Evolutionary conservation across 53 echinoderm and acorn worm species (phyloP).

Genomic region (Arbacia lixula): DNA sequence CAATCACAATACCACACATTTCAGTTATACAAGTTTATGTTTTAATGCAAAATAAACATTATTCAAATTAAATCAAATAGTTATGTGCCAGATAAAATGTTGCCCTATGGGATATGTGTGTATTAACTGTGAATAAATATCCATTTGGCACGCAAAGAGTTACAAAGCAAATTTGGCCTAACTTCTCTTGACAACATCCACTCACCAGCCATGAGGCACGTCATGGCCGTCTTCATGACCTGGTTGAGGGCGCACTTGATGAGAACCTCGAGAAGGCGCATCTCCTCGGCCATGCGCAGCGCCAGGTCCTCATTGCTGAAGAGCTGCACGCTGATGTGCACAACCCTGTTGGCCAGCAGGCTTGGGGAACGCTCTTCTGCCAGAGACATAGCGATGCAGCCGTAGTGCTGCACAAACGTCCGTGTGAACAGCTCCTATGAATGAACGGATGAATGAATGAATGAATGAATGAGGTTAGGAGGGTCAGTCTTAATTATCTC

Average conservation of each 20-base stretch:
- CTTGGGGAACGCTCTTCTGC: conserved; percentile 61
- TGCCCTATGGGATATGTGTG: no score
- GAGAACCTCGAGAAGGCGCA: conserved; percentile 80
- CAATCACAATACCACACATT: no score
- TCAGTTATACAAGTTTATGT: no score
- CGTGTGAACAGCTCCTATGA: conserved; percentile 81
- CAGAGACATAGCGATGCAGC: conserved; percentile 88
- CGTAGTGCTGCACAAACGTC: conserved; percentile 88
- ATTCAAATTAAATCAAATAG: no score
- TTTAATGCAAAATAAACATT: no score
- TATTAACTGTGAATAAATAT: no score
- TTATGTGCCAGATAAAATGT: no score
- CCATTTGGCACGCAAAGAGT: no score
- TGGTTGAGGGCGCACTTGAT: conserved; percentile 61
- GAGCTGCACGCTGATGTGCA: conserved; percentile 96
- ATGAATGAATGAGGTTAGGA: no score
- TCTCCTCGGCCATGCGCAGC: conserved; percentile 72
- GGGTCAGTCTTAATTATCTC: no score
- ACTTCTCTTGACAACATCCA: background rate
- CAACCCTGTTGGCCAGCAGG: conserved; percentile 80
- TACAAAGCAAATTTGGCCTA: no score
- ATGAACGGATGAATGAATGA: background rate
- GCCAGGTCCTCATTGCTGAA: conserved; percentile 94
- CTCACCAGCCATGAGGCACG: conserved; percentile 69
- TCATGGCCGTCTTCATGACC: conserved; percentile 72